Conservation (phyloP, 2,888 invertebrate genomes). For the Thelaira solivaga region DNA sequence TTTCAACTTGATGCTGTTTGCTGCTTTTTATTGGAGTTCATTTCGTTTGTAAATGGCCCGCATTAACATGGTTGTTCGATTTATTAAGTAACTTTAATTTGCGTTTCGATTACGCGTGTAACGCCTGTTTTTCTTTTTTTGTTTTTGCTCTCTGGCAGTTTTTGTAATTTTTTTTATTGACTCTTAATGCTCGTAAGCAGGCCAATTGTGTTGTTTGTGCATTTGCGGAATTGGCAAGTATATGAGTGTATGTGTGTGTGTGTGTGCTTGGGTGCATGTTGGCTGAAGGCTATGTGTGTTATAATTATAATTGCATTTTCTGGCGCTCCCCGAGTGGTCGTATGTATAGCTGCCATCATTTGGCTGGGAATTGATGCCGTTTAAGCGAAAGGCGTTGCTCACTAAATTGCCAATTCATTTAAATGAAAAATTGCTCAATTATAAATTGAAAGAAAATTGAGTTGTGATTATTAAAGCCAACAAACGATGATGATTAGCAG, state of each 20-base stretch:
- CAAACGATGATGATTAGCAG: constrained; percentile 57
- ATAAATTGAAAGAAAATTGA: constrained; percentile 66
- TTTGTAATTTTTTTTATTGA: not conserved
- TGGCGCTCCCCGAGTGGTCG: constrained; percentile 53
- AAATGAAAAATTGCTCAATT: constrained; percentile 76
- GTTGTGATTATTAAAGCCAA: constrained; percentile 62
- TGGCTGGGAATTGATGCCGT: not conserved
- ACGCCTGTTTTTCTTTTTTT: constrained; percentile 69
- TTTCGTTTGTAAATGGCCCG: constrained; percentile 75
- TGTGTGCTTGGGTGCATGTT: constrained; percentile 7
- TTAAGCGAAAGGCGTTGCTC: constrained; percentile 66
- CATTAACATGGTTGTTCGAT: constrained; percentile 76
- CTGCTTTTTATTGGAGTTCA: constrained; percentile 63
- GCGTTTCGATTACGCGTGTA: constrained; percentile 70
- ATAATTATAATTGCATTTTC: constrained; percentile 75
- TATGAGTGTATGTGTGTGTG: not conserved
- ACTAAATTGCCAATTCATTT: constrained; percentile 75
- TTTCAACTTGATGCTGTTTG: constrained; percentile 53
- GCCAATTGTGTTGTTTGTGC: constrained; percentile 36
- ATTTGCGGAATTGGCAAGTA: constrained; percentile 60
- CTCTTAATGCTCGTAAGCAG: not conserved
- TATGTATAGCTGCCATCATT: not conserved
- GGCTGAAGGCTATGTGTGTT: constrained; percentile 72
- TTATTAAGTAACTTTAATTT: constrained; percentile 77
- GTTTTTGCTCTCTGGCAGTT: constrained; percentile 24